A percentile compares a stretch with the other conserved stretches of the same genome.
These are phyloP conservation scores for Empidonax alnorum DNA, from an alignment of 2,113 vertebrate species.

Conservation along the genomic window DNA sequence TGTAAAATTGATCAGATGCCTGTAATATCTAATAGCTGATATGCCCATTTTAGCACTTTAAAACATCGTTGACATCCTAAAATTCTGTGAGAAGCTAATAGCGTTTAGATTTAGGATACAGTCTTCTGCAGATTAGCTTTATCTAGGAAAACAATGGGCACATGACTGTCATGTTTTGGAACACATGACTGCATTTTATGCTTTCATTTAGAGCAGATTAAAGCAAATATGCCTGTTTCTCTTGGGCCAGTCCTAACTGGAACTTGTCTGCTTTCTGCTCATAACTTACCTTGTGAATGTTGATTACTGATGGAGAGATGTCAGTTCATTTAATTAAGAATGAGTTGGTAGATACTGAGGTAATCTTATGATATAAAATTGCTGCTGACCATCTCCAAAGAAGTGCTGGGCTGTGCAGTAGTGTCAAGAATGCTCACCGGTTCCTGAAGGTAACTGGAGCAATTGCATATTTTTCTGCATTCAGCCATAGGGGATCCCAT, in stretches of 20 bases:
- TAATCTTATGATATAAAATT: neutral
- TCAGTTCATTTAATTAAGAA: neutral
- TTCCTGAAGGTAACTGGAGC: neutral
- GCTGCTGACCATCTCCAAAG: neutral
- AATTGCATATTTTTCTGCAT: neutral
- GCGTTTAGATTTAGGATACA: neutral
- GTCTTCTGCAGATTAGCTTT: neutral
- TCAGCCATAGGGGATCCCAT: neutral
- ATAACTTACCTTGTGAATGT: neutral
- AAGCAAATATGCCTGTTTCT: neutral
- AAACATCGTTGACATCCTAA: neutral
- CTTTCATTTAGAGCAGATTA: neutral
- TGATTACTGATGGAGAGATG: neutral
- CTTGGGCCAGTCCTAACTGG: neutral
- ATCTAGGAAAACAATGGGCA: neutral
- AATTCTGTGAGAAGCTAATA: neutral
- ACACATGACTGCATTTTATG: neutral
- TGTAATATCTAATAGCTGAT: neutral
- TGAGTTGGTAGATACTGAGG: neutral
- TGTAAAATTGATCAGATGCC: neutral
- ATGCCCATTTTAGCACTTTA: neutral
- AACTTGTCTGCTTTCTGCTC: neutral
- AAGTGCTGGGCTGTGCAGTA: neutral
- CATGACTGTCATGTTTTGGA: neutral
- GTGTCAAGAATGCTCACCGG: neutral